phyloP scores from a whole-genome alignment of 1,140 invertebrate genomes.

The Aphidius gifuensis region DNA sequence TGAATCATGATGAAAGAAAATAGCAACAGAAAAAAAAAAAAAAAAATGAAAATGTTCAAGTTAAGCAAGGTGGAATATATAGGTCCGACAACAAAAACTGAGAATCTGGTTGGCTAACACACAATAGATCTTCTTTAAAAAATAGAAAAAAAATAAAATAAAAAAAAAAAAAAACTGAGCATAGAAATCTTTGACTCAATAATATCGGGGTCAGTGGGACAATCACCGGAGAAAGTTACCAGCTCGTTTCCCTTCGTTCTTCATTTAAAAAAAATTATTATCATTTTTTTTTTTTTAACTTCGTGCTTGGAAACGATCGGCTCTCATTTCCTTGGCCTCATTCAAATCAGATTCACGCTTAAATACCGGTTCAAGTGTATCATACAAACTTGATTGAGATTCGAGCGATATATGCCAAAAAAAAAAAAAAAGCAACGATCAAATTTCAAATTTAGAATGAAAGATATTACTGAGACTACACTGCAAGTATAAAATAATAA shows the following conservation, averaged over 20 bases:
- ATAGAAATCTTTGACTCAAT: slow-evolving; percentile 44
- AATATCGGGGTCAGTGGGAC: slow-evolving; percentile 52
- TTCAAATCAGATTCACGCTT: slow-evolving; percentile 22
- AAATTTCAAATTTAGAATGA: too few relatives aligned
- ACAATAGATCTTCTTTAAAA: background rate
- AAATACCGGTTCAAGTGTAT: too few relatives aligned
- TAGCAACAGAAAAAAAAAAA: background rate
- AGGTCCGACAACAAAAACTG: background rate
- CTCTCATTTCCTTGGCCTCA: slow-evolving; percentile 25
- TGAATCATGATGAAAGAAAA: slow-evolving; percentile 13
- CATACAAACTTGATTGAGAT: too few relatives aligned
- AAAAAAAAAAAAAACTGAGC: slow-evolving; percentile 9
- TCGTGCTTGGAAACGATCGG: slow-evolving; percentile 27
- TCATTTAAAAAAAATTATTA: background rate
- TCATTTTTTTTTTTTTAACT: slow-evolving; percentile 25
- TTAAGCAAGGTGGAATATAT: slow-evolving; percentile 4
- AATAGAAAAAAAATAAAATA: background rate
- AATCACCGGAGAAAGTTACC: slow-evolving; percentile 52
- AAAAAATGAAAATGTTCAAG: slow-evolving; percentile 6
- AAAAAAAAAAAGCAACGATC: too few relatives aligned
- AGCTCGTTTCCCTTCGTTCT: slow-evolving; percentile 36
- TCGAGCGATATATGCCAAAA: too few relatives aligned
- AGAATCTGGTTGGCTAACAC: background rate
- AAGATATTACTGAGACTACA: too few relatives aligned
- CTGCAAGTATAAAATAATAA: too few relatives aligned